Conservation (phyloP, 1,140 invertebrate species). For the Cotesia chilonis region DNA sequence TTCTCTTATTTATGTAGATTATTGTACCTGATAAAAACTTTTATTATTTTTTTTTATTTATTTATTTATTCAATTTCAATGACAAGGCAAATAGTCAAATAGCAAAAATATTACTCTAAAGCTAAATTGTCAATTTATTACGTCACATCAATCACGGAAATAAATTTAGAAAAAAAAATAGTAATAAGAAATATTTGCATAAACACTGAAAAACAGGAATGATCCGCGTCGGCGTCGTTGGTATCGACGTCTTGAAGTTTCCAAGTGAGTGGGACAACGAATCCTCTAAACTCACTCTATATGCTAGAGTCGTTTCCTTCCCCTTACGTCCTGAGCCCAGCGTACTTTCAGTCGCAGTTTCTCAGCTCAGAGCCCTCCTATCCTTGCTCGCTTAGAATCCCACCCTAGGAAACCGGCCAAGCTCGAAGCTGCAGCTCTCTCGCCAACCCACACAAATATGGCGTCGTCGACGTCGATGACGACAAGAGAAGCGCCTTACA, state of each 20-base stretch:
- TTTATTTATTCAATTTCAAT: no score
- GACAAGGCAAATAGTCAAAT: no score
- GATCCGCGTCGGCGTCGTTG: slow-evolving; percentile 39
- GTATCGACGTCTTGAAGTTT: slow-evolving; percentile 43
- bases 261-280: slow-evolving; percentile 20
- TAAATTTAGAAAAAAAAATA: not conserved
- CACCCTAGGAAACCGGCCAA: slow-evolving; percentile 38
- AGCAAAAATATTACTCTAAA: no score
- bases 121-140: no score
- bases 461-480: slow-evolving; percentile 22
- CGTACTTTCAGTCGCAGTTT: slow-evolving; percentile 31
- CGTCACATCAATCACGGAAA: no score
- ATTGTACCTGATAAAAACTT: no score
- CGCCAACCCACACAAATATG: slow-evolving; percentile 28
- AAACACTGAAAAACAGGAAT: slow-evolving; percentile 1
- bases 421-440: slow-evolving; percentile 14
- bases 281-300: slow-evolving; percentile 9
- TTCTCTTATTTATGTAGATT: no score
- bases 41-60: no score
- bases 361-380: slow-evolving; percentile 25
- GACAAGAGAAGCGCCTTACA: slow-evolving; percentile 29
- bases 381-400: slow-evolving; percentile 22
- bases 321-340: not conserved
- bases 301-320: slow-evolving; percentile 28
- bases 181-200: not conserved